phyloP scores from a whole-genome alignment of 2,113 vertebrate genomes.

The Sphyrna mokarran region DNA sequence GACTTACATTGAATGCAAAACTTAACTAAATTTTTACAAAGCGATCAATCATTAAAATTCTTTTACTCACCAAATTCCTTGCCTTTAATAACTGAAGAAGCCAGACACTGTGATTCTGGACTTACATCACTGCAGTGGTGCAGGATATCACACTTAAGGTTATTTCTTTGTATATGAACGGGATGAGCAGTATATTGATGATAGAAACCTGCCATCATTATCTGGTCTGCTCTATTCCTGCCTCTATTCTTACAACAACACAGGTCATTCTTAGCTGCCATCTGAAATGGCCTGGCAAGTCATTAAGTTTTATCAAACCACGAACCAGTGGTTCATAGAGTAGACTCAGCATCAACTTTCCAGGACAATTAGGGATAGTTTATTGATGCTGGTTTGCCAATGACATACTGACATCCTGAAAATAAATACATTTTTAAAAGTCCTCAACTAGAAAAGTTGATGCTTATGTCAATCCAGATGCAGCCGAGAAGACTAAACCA shows the following conservation, averaged over 20 bases:
- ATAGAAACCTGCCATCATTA: background rate
- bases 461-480: background rate
- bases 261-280: background rate
- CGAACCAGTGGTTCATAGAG: background rate
- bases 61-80: background rate
- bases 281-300: background rate
- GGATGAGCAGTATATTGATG: background rate
- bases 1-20: background rate
- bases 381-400: background rate
- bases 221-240: background rate
- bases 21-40: background rate
- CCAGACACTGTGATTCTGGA: background rate
- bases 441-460: background rate
- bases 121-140: background rate
- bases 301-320: background rate
- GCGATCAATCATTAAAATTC: background rate
- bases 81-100: background rate
- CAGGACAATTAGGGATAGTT: background rate
- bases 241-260: background rate
- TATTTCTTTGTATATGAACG: background rate
- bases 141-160: background rate
- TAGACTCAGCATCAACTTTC: background rate
- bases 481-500: background rate
- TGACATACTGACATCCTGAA: background rate
- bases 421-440: background rate